Evolutionary conservation across 2,797 vertebrate species (phyloP).

Genomic region (Orientallactaga sibirica): DNA sequence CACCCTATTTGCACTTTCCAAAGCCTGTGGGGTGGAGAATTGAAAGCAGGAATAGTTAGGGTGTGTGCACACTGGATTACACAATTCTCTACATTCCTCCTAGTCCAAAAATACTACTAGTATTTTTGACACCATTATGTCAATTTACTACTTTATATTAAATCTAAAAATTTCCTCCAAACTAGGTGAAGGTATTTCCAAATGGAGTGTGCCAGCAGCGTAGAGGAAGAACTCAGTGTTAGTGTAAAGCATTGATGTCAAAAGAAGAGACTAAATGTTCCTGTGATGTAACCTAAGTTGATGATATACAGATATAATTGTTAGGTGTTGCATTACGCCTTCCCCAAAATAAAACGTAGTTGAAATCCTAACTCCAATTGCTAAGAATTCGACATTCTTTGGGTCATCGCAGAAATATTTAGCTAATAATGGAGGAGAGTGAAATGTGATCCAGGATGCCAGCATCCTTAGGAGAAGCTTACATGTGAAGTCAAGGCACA

Average conservation of each 20-base stretch:
- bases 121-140: not conserved
- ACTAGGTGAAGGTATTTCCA: not conserved
- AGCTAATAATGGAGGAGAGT: not conserved
- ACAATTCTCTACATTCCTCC: not conserved
- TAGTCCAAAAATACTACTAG: not conserved
- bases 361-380: not conserved
- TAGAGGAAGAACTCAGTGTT: not conserved
- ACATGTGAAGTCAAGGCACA: not conserved
- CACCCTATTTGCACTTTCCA: not conserved
- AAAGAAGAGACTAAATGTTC: not conserved
- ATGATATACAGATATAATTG: rapidly evolving
- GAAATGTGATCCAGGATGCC: not conserved
- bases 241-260: not conserved
- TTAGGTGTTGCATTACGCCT: not conserved
- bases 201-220: not conserved
- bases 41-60: not conserved
- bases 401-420: not conserved
- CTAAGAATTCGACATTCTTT: not conserved
- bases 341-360: not conserved
- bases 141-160: too few relatives aligned
- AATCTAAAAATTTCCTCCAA: not conserved
- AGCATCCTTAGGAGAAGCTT: not conserved
- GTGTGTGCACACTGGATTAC: not conserved
- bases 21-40: not conserved
- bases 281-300: not conserved